Base-by-base conservation (phyloP, 2,888 invertebrate species). In the Cecidostiba fungosa region DNA sequence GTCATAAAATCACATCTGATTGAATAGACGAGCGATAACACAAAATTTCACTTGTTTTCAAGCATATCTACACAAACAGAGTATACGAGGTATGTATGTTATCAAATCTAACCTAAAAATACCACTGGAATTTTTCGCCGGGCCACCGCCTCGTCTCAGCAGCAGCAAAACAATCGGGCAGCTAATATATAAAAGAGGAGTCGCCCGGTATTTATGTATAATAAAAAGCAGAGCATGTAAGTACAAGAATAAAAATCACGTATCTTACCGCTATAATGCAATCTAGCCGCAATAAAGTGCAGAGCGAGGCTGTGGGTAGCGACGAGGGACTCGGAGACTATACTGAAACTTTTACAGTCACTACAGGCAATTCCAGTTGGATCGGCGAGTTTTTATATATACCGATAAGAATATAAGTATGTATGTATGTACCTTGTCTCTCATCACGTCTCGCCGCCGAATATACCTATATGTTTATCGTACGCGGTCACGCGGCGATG, bases 31-130 rank as follows among this genome's bases (percentile, higher is more conserved):
- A 43, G 3, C 5, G 0, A 19, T 50, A 50, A 16, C 19, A 16
- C 3, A 0, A 19, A 50, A 16, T 50, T 19, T 16, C 16, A 19
- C 19, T 19, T 19, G 19, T 14, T 47, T 3, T 3, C 12, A 16
- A 50, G 1, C 1, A 47, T 12, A 12, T 0, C 47, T 1, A 47
- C 47, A 16, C 47, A 6, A 47, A 6, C 47, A 6, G 8, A 47
- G n/a, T 50, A 50, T 16, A 62, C 23, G 26, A 10, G 23, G 26
- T n/a, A n/a, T n/a, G n/a, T n/a, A 59, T 8, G 19, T 23, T 23
- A 23, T 66, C 66, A 66, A 66, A 66, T 66, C 10, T 66, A 66
- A 66, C 66, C 66, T 66, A 26, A 66, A 66, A 66, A 29, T 66
- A 66, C 23, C 59, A 59, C 3, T 59, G 59, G 54, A 59, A 59